These are phyloP conservation scores for Crocallis elinguaria DNA, from an alignment of 2,888 invertebrate species.

Conservation along the genomic window DNA sequence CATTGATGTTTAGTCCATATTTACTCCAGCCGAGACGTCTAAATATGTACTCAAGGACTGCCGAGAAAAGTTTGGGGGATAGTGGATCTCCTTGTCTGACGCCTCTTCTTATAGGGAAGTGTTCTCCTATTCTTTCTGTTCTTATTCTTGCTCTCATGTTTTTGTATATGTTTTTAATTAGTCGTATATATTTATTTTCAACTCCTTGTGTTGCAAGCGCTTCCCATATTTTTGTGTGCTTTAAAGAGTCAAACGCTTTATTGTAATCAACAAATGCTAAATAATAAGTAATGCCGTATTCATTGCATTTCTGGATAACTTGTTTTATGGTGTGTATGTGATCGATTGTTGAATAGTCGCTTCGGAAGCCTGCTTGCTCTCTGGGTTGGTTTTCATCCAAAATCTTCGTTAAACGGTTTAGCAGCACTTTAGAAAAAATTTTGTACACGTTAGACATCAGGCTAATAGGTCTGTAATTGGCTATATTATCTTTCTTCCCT, in stretches of 20 bases:
- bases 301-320: constrained; percentile 13
- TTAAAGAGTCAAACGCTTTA: constrained; percentile 24
- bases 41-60: too few relatives aligned
- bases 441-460: constrained; percentile 36
- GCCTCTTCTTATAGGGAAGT: not conserved
- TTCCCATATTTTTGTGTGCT: constrained; percentile 20
- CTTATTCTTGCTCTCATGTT: constrained; percentile 15
- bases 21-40: too few relatives aligned
- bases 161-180: constrained; percentile 17
- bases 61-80: too few relatives aligned
- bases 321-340: too few relatives aligned
- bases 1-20: too few relatives aligned
- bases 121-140: constrained; percentile 9
- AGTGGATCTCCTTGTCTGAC: too few relatives aligned
- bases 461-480: too few relatives aligned
- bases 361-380: too few relatives aligned
- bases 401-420: constrained; percentile 22
- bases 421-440: constrained; percentile 29
- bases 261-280: constrained; percentile 22
- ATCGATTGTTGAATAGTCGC: too few relatives aligned
- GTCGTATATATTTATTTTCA: too few relatives aligned
- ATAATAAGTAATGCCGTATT: constrained; percentile 12
- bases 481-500: constrained; percentile 31
- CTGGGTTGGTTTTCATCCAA: constrained; percentile 22
- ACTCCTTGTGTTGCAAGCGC: constrained; percentile 11